A percentile compares a stretch with the other conserved stretches of the same genome.
These are phyloP conservation scores for Apodemia duryi DNA, from an alignment of 2,888 invertebrate species.

Conservation along the genomic window DNA sequence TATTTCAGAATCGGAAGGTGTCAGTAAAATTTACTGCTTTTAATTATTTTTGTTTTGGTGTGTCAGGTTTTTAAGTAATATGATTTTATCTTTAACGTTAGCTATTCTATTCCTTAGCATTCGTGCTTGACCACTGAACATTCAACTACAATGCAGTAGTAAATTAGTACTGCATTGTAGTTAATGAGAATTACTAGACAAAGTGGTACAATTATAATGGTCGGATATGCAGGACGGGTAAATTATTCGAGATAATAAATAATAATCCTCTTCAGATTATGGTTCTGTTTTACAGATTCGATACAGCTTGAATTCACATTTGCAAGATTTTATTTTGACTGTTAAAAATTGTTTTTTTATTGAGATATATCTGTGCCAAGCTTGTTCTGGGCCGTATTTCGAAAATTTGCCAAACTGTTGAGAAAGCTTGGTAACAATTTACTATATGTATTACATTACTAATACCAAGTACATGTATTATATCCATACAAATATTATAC, in stretches of 20 bases:
- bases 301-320: neutral
- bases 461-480: too few species aligned
- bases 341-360: too few species aligned
- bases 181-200: neutral
- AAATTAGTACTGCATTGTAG: neutral
- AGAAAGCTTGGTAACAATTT: too few species aligned
- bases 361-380: too few species aligned
- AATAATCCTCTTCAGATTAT: neutral
- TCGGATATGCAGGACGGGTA: neutral
- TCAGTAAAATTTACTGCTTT: too few species aligned
- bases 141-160: neutral
- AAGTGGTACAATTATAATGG: neutral
- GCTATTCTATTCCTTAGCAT: neutral
- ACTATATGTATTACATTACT: too few species aligned
- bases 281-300: neutral
- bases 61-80: neutral
- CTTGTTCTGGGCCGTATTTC: too few species aligned
- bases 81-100: neutral
- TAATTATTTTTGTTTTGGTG: too few species aligned
- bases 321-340: too few species aligned
- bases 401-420: too few species aligned
- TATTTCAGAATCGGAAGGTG: too few species aligned
- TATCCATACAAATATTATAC: too few species aligned
- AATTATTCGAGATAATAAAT: constrained; percentile 6
- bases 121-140: neutral